Evolutionary conservation across 2,113 vertebrate genomes (phyloP).

Genomic region (Rhagologus leucostigma): DNA sequence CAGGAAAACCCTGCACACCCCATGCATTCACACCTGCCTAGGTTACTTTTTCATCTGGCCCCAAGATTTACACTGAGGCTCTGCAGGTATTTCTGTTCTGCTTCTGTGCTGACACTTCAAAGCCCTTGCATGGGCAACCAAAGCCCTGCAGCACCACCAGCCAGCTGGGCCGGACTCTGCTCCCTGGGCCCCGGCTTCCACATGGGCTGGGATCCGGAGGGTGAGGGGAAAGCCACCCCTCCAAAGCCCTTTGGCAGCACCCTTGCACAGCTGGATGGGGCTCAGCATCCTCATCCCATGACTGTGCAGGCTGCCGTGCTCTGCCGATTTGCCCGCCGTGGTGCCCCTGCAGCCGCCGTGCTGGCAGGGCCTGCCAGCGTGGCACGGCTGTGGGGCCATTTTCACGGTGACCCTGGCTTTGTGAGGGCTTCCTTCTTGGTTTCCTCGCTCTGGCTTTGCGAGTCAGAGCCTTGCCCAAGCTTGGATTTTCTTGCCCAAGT

Average conservation of each 20-base stretch:
- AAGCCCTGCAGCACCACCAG: not conserved
- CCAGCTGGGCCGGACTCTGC: not conserved
- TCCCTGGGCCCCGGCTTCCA: not conserved
- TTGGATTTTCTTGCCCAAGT: not conserved
- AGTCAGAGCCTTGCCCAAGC: not conserved
- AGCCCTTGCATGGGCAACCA: not conserved
- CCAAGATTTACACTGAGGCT: not conserved
- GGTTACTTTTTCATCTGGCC: not conserved
- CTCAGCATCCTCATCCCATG: rapidly evolving
- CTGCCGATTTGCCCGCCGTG: rapidly evolving
- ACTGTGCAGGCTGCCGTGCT: not conserved
- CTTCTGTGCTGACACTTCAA: not conserved
- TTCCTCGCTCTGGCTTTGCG: not conserved
- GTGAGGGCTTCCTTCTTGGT: not conserved
- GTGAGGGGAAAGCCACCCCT: not conserved
- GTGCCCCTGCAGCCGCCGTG: not conserved
- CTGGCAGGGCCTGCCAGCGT: rapidly evolving
- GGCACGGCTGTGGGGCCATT: rapidly evolving
- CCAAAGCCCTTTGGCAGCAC: not conserved
- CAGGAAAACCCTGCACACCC: not conserved
- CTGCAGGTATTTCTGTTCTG: not conserved
- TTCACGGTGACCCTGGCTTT: rapidly evolving
- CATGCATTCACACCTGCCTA: not conserved
- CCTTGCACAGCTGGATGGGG: not conserved
- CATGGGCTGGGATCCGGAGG: not conserved